Evolutionary conservation across 2,888 invertebrate genomes (phyloP).

Genomic region (Sialis fuliginosa): DNA sequence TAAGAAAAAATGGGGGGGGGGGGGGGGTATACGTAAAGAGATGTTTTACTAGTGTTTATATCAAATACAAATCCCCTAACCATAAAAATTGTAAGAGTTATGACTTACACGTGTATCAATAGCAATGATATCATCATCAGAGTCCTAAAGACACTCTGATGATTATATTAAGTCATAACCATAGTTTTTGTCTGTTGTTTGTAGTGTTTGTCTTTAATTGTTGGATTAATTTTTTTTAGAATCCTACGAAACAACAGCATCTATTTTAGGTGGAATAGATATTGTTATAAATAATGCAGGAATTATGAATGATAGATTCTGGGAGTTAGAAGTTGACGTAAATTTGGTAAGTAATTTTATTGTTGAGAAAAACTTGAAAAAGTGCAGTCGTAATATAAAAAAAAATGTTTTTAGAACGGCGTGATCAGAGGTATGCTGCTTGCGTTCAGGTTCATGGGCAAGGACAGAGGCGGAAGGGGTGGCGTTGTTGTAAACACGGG

Average conservation of each 20-base stretch:
- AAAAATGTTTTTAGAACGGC: slow-evolving; percentile 38
- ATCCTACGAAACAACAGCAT: slow-evolving; percentile 54
- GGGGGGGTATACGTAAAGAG: no score
- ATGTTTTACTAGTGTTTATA: no score
- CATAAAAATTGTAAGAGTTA: no score
- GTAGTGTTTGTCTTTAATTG: neutral
- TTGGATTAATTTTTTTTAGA: slow-evolving; percentile 28
- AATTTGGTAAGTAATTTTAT: slow-evolving; percentile 20
- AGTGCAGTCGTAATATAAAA: neutral
- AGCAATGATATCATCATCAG: no score
- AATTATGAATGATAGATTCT: slow-evolving; percentile 57
- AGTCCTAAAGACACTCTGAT: no score
- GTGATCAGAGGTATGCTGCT: slow-evolving; percentile 56
- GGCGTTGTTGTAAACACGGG: slow-evolving; percentile 64
- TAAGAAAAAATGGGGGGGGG: no score
- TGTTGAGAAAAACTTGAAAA: neutral
- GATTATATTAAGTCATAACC: no score
- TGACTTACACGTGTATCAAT: no score
- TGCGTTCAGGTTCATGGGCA: slow-evolving; percentile 57
- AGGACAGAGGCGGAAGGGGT: slow-evolving; percentile 55
- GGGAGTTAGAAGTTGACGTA: slow-evolving; percentile 49
- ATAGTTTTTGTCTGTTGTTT: neutral
- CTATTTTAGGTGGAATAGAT: slow-evolving; percentile 53
- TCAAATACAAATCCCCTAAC: no score
- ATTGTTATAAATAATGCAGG: slow-evolving; percentile 69